Conservation (phyloP, 2,888 invertebrate genomes). For the Lasioglossum morio region DNA sequence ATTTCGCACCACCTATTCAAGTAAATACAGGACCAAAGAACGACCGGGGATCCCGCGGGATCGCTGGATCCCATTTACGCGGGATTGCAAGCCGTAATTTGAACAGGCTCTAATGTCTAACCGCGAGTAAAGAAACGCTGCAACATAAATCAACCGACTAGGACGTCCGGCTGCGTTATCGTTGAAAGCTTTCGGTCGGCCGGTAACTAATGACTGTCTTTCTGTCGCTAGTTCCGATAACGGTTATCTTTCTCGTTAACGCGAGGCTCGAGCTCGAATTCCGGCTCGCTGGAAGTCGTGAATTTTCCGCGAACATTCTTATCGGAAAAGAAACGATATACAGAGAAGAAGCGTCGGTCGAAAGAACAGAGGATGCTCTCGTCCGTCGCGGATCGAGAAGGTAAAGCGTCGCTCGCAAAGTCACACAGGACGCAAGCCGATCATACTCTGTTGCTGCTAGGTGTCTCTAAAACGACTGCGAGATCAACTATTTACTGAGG, state of each 20-base stretch:
- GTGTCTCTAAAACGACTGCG: conserved; percentile 21
- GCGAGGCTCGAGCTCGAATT: background rate
- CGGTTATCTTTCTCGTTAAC: background rate
- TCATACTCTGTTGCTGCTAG: conserved; percentile 18
- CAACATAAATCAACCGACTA: conserved; percentile 8
- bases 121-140: conserved; percentile 21
- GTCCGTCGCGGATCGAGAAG: background rate
- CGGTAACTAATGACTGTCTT: background rate
- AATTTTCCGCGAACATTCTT: background rate
- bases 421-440: conserved; percentile 28
- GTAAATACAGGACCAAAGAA: too few species aligned
- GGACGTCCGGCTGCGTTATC: conserved; percentile 16
- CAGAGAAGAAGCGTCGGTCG: background rate
- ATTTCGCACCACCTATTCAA: too few species aligned
- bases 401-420: conserved; percentile 36
- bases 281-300: background rate
- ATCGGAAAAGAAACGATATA: too few species aligned
- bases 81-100: too few species aligned
- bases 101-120: too few species aligned
- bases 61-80: too few species aligned
- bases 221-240: background rate
- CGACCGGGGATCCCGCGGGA: too few species aligned
- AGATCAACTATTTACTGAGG: conserved; percentile 35
- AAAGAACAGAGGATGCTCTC: background rate
- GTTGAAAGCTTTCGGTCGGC: background rate